These are phyloP conservation scores for Cyphomyrus plagiostoma DNA, from an alignment of 2,113 vertebrate genomes.

Conservation along the genomic window DNA sequence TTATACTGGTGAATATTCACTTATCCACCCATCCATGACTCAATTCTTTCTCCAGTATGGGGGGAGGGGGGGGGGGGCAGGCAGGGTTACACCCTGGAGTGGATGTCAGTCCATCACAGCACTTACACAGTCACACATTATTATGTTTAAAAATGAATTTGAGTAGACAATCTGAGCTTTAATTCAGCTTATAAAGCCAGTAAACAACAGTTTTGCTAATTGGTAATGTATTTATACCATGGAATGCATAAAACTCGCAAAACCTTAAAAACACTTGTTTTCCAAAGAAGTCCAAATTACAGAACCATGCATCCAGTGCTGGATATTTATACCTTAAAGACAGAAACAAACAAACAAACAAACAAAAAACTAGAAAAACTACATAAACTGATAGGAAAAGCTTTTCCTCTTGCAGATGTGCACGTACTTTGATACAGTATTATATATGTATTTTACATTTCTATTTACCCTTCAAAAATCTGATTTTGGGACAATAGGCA, in stretches of 20 bases:
- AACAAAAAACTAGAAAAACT: not conserved
- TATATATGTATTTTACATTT: not conserved
- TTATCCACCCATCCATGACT: not conserved
- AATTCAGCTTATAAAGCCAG: not conserved
- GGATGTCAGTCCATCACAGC: not conserved
- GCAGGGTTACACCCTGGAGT: not conserved
- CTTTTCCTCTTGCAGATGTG: not conserved
- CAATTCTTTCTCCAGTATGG: not conserved
- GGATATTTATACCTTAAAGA: not conserved
- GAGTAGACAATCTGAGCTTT: not conserved
- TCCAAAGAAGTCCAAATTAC: not conserved
- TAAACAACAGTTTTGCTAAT: not conserved
- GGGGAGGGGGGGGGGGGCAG: not conserved
- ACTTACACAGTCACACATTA: not conserved
- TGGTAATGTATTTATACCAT: not conserved
- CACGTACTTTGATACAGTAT: not conserved
- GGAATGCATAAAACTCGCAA: not conserved
- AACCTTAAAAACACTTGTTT: not conserved
- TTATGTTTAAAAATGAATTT: not conserved
- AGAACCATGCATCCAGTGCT: not conserved
- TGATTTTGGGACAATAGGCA: not conserved
- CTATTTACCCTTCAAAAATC: not conserved
- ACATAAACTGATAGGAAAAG: not conserved
- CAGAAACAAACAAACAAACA: not conserved
- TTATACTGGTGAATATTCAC: not conserved